phyloP scores from a whole-genome alignment of 2,797 vertebrate species.

The Diglossa cyanea region DNA sequence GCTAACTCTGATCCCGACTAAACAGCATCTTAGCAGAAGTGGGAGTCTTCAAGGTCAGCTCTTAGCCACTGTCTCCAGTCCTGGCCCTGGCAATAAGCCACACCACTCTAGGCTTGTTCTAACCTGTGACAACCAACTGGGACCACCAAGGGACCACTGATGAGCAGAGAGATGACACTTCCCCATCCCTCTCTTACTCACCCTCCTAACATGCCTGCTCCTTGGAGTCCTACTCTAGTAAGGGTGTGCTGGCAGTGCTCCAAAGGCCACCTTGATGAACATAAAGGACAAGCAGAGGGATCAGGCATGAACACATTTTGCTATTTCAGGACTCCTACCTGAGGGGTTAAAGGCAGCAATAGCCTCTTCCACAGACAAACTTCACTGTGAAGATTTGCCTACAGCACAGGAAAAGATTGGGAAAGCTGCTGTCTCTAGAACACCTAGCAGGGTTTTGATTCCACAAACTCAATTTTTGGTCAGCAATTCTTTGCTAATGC shows the following conservation, averaged over 20 bases:
- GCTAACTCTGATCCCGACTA: not conserved
- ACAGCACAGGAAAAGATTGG: not conserved
- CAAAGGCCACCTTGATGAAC: not conserved
- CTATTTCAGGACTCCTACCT: not conserved
- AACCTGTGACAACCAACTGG: not conserved
- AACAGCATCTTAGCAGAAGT: not conserved
- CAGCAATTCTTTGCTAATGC: not conserved
- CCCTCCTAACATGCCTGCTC: not conserved
- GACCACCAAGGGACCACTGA: not conserved
- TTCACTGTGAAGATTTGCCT: not conserved
- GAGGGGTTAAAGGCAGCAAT: not conserved
- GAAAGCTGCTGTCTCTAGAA: not conserved
- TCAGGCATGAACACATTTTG: not conserved
- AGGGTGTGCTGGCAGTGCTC: not conserved
- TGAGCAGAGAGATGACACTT: not conserved
- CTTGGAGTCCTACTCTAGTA: not conserved
- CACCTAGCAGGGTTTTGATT: not conserved
- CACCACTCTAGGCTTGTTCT: not conserved
- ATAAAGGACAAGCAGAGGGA: not conserved
- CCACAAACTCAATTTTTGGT: not conserved
- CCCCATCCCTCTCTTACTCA: not conserved
- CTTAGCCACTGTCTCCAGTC: not conserved
- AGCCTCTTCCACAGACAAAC: not conserved
- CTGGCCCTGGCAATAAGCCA: not conserved
- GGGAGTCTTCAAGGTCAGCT: not conserved